These are phyloP conservation scores for Cheirogaleus medius DNA, from an alignment of 2,113 vertebrate genomes.

Conservation along the genomic window DNA sequence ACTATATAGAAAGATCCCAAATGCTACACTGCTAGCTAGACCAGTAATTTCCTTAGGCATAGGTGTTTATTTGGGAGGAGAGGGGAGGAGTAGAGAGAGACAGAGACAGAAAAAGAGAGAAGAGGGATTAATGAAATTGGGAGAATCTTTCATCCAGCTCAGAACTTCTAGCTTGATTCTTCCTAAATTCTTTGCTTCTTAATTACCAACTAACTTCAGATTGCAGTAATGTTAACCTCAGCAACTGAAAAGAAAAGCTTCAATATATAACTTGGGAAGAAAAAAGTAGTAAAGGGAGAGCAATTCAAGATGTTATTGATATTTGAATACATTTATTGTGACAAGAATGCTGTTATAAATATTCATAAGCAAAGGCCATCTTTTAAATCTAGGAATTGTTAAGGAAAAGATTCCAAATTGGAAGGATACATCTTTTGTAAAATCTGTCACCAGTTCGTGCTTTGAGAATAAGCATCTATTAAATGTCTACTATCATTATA, in stretches of 20 bases:
- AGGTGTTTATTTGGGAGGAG: constrained; percentile 1
- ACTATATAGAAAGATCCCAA: not conserved
- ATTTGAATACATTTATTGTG: constrained; percentile 78
- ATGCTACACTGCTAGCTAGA: not conserved
- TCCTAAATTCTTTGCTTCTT: constrained; percentile 42
- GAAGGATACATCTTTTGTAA: constrained; percentile 66
- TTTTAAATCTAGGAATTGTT: constrained; percentile 62
- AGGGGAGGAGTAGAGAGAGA: not conserved
- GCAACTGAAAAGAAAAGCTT: constrained; percentile 35
- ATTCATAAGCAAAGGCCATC: constrained; percentile 77
- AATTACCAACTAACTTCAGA: constrained; percentile 6
- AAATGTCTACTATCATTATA: constrained; percentile 73
- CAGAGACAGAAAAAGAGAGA: not conserved
- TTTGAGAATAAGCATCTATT: constrained; percentile 76
- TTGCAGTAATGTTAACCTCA: constrained; percentile 28
- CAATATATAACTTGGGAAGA: not conserved
- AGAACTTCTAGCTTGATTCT: constrained; percentile 28
- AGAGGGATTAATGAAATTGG: not conserved
- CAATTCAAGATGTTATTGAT: constrained; percentile 69
- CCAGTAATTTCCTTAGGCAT: not conserved
- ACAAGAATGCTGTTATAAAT: constrained; percentile 78
- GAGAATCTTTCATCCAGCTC: not conserved
- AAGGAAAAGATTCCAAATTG: constrained; percentile 56
- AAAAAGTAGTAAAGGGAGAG: constrained; percentile 72
- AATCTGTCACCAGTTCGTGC: constrained; percentile 54